phyloP scores from a whole-genome alignment of 1,140 invertebrate genomes.

The Subanguina moxae region DNA sequence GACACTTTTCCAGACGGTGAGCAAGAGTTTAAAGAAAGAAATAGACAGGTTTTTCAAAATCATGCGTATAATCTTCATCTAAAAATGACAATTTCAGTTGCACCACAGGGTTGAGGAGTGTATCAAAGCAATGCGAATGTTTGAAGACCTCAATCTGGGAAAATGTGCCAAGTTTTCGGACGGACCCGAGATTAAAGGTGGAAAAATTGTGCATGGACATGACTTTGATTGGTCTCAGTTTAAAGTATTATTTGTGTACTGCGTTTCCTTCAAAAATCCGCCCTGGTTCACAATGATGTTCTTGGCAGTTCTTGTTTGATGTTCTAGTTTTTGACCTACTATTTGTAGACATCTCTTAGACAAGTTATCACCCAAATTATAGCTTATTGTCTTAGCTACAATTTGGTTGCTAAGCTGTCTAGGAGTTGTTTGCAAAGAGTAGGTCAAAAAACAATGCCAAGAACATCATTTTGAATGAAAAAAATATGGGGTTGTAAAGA shows the following conservation, averaged over 20 bases:
- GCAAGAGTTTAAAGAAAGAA: slow-evolving; percentile 60
- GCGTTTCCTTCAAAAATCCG: no score
- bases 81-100: slow-evolving; percentile 50
- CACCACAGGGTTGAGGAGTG: slow-evolving; percentile 65
- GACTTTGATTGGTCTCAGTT: slow-evolving; percentile 61
- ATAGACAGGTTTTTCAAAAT: slow-evolving; percentile 60
- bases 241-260: slow-evolving; percentile 55
- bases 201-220: slow-evolving; percentile 64
- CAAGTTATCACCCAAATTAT: no score
- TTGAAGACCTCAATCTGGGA: slow-evolving; percentile 65
- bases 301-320: no score
- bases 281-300: no score
- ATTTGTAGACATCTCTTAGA: no score
- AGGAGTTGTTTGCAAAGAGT: no score
- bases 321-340: no score
- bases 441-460: no score
- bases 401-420: no score
- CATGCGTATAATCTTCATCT: not conserved
- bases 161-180: slow-evolving; percentile 40
- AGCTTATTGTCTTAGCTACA: no score
- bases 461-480: no score
- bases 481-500: no score
- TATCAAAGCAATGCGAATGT: slow-evolving; percentile 63
- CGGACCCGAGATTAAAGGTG: slow-evolving; percentile 29
- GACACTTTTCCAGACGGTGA: slow-evolving; percentile 40